Conservation (phyloP, 2,797 vertebrate species). For the Buceros bicornis region DNA sequence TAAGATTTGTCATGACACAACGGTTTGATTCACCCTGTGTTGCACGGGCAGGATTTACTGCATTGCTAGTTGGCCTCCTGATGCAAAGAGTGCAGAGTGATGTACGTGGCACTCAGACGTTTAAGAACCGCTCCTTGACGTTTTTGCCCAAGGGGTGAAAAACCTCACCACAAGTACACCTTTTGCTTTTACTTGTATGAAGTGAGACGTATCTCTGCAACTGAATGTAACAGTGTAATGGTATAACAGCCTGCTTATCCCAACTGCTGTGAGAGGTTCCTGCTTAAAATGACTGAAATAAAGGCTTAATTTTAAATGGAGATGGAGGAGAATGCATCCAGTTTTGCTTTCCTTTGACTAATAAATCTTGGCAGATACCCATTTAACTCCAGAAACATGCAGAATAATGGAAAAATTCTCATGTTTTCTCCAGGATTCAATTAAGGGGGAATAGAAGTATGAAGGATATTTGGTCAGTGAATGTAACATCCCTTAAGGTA, state of each 20-base stretch:
- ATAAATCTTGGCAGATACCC: background rate
- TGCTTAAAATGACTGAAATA: conserved; percentile 67
- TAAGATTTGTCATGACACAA: conserved; percentile 29
- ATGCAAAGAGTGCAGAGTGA: background rate
- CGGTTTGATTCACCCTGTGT: background rate
- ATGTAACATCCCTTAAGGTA: background rate
- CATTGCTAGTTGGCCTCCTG: background rate
- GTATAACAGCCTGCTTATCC: conserved; percentile 56
- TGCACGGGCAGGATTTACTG: background rate
- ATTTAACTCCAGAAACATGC: background rate
- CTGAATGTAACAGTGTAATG: conserved; percentile 60
- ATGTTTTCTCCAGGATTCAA: background rate
- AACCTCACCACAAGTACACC: conserved; percentile 31
- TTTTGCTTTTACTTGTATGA: conserved; percentile 52
- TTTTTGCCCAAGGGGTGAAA: background rate
- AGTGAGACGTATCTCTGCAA: conserved; percentile 50
- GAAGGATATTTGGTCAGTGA: background rate
- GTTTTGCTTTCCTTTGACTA: conserved; percentile 34
- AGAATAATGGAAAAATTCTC: background rate
- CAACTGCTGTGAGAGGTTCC: conserved; percentile 62
- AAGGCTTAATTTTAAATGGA: conserved; percentile 65
- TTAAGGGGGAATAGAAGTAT: background rate
- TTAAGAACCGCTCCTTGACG: conserved; percentile 5
- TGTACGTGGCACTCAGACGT: background rate
- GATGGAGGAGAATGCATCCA: conserved; percentile 38